phyloP scores from a whole-genome alignment of 92 coral and sea anemone genomes.

The Desmophyllum pertusum region DNA sequence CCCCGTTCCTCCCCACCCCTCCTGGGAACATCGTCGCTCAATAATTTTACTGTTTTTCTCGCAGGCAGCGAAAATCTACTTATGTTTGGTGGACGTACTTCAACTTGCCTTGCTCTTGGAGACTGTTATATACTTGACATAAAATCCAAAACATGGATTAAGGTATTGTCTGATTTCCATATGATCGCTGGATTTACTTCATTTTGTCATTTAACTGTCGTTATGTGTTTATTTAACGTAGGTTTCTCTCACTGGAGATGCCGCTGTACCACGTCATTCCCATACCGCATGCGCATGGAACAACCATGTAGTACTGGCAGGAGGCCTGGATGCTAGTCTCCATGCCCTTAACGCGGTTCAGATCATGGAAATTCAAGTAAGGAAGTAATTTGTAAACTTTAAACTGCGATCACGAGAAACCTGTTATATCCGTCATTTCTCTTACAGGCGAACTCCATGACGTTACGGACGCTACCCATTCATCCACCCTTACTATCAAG shows the following conservation, averaged over 20 bases:
- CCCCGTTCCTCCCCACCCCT: neutral
- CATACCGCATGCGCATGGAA: constrained; percentile 79
- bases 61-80: constrained; percentile 66
- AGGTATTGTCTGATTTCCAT: constrained; percentile 40
- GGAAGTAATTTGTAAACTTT: constrained; percentile 9
- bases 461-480: constrained; percentile 46
- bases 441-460: constrained; percentile 47
- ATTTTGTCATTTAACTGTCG: neutral
- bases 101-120: constrained; percentile 55
- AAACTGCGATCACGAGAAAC: too few species aligned
- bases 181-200: neutral
- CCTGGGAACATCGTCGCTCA: neutral
- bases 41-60: neutral
- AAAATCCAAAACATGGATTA: constrained; percentile 64
- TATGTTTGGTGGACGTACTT: constrained; percentile 78
- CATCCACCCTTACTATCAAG: constrained; percentile 67
- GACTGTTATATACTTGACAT: constrained; percentile 71
- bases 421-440: too few species aligned
- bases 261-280: constrained; percentile 73
- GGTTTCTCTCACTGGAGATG: constrained; percentile 60
- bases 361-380: constrained; percentile 64
- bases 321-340: constrained; percentile 70
- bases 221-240: constrained; percentile 2
- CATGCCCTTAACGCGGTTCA: constrained; percentile 60
- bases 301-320: constrained; percentile 55